These are phyloP conservation scores for Lophura nycthemera DNA, from an alignment of 2,113 vertebrate species.

Conservation along the genomic window DNA sequence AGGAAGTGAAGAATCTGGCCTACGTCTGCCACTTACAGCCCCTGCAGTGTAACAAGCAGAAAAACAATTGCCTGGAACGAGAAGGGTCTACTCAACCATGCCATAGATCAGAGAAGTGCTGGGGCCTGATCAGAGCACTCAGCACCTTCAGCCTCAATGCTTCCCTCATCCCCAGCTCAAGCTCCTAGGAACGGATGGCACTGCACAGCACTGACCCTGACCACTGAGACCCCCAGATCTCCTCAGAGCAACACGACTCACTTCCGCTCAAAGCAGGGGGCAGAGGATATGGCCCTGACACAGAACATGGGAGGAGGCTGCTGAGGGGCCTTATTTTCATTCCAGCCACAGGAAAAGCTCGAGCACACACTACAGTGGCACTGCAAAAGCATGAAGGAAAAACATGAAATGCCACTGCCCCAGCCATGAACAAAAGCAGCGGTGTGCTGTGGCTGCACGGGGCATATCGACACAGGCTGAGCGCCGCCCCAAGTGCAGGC, in stretches of 20 bases:
- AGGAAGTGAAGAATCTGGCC: rapidly evolving
- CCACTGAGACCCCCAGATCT: neutral
- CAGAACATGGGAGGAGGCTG: rapidly evolving
- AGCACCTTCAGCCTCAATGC: neutral
- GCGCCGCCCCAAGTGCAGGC: neutral
- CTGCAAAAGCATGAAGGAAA: neutral
- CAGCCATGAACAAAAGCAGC: rapidly evolving
- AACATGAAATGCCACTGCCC: neutral
- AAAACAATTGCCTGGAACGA: neutral
- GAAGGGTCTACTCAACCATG: neutral
- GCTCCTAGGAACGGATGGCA: rapidly evolving
- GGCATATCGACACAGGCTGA: rapidly evolving
- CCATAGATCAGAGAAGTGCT: neutral
- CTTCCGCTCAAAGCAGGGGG: neutral
- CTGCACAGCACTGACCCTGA: rapidly evolving
- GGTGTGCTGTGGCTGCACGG: rapidly evolving
- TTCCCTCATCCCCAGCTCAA: neutral
- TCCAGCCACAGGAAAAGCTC: neutral
- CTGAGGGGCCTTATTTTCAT: neutral
- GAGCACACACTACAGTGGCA: neutral
- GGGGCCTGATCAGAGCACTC: neutral
- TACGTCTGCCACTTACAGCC: neutral
- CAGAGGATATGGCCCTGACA: neutral
- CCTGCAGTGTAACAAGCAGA: rapidly evolving
- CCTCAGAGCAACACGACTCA: neutral